These are phyloP conservation scores for Misgurnus mizolepis DNA, from an alignment of 2,113 vertebrate species.

Conservation along the genomic window DNA sequence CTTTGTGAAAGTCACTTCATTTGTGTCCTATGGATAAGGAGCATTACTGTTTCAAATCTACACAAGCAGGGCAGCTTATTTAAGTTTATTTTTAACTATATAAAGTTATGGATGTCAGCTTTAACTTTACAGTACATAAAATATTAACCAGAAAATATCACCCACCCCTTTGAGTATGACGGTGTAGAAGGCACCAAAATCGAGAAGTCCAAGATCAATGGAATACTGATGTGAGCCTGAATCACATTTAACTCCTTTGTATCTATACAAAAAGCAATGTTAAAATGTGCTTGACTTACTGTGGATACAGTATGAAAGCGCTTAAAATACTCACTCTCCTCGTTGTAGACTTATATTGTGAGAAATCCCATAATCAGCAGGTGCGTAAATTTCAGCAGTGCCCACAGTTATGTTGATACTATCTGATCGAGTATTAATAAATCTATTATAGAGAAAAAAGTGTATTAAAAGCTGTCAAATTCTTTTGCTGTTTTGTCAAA, in stretches of 20 bases:
- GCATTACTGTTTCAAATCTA: neutral
- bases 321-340: slow-evolving; percentile 77
- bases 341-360: slow-evolving; percentile 68
- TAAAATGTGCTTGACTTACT: neutral
- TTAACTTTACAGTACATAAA: neutral
- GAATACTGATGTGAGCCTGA: slow-evolving; percentile 56
- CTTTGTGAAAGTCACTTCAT: slow-evolving; percentile 59
- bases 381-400: slow-evolving; percentile 54
- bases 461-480: neutral
- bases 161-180: slow-evolving; percentile 80
- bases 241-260: slow-evolving; percentile 68
- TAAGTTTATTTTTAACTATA: neutral
- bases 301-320: neutral
- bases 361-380: slow-evolving; percentile 69
- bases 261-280: slow-evolving; percentile 57
- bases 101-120: neutral
- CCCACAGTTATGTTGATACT: slow-evolving; percentile 75
- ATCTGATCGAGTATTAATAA: slow-evolving; percentile 79
- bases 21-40: slow-evolving; percentile 64
- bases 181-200: slow-evolving; percentile 87
- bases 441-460: slow-evolving; percentile 71
- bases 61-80: too few species aligned
- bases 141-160: slow-evolving; percentile 38
- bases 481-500: neutral
- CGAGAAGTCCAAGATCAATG: slow-evolving; percentile 83